Conservation (phyloP, 2,113 vertebrate genomes). For the Lota lota region DNA sequence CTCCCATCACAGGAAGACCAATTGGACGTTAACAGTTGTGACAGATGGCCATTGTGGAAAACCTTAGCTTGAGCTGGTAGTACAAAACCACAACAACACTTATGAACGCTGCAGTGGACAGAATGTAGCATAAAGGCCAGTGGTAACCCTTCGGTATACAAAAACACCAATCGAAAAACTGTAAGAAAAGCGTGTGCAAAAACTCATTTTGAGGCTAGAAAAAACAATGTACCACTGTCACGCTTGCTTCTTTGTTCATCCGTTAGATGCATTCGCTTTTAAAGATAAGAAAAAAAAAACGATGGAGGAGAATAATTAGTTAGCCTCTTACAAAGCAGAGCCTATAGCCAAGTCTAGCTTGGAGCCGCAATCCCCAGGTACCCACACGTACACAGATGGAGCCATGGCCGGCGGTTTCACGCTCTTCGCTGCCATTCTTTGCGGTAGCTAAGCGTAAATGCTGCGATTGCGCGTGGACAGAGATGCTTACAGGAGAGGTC, state of each 20-base stretch:
- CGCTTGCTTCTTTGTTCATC: neutral
- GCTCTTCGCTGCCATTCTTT: too few relatives aligned
- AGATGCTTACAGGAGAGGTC: neutral
- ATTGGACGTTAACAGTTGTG: too few relatives aligned
- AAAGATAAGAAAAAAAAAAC: too few relatives aligned
- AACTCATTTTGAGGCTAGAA: conserved; percentile 35
- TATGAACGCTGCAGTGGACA: conserved; percentile 15
- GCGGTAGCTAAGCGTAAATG: neutral
- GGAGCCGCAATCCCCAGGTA: too few relatives aligned
- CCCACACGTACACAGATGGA: too few relatives aligned
- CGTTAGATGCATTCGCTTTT: too few relatives aligned
- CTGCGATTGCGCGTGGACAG: neutral
- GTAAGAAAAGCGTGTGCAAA: conserved; percentile 59
- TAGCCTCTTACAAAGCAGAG: too few relatives aligned
- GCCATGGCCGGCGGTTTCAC: too few relatives aligned
- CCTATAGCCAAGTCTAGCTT: too few relatives aligned
- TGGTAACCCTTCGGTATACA: conserved; percentile 5
- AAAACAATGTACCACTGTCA: conserved; percentile 6
- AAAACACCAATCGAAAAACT: conserved; percentile 39
- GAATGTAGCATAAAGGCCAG: conserved; percentile 33
- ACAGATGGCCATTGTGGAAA: neutral
- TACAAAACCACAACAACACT: conserved; percentile 10
- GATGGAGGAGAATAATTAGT: too few relatives aligned
- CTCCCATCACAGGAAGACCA: too few relatives aligned
- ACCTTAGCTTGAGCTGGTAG: neutral